Evolutionary conservation across 2,888 invertebrate species (phyloP).

Genomic region (Eremobia ochroleuca): DNA sequence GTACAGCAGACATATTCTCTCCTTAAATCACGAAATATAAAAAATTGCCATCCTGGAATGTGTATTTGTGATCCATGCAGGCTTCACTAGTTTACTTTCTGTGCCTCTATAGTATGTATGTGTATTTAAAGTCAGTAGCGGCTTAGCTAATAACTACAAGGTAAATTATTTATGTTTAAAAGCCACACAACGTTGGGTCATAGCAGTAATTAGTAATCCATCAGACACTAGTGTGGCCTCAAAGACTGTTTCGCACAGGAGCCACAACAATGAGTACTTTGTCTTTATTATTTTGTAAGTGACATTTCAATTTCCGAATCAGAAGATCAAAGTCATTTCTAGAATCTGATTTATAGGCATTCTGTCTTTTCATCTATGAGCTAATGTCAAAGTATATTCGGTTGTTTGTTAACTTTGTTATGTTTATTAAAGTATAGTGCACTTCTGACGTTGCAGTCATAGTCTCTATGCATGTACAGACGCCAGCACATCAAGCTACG

Average conservation of each 20-base stretch:
- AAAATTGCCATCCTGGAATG: neutral
- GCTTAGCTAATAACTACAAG: neutral
- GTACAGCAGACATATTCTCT: neutral
- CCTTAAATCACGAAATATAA: neutral
- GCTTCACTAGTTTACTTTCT: neutral
- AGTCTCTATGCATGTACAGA: neutral
- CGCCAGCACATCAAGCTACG: too few relatives aligned
- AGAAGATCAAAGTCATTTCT: neutral
- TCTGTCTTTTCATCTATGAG: neutral
- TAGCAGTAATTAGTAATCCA: neutral
- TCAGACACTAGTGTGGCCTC: neutral
- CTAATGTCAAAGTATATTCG: neutral
- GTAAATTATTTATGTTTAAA: conserved; percentile 15
- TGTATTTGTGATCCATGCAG: neutral
- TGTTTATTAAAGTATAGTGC: neutral
- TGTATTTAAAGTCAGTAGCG: neutral
- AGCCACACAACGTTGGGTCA: neutral
- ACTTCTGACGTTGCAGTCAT: neutral
- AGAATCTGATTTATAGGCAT: conserved; percentile 3
- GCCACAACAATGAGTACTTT: neutral
- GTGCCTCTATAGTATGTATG: neutral
- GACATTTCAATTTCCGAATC: neutral
- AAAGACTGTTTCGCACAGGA: too few relatives aligned
- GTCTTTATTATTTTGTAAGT: neutral
- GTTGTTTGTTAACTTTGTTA: neutral